Evolutionary conservation across 2,888 invertebrate species (phyloP).

Genomic region (Drosophila multiciliata): DNA sequence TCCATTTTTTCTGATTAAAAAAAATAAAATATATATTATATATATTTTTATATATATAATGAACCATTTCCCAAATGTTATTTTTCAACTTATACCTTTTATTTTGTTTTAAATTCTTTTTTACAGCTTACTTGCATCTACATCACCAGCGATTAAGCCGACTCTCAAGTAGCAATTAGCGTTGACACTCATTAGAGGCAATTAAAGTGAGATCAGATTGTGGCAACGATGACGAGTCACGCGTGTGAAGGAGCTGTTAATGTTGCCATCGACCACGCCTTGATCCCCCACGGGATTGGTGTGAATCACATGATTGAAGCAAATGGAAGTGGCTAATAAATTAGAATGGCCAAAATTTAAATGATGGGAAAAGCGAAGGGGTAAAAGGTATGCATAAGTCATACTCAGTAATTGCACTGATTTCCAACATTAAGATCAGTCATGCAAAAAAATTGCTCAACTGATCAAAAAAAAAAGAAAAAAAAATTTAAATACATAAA

Average conservation of each 20-base stretch:
- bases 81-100: neutral
- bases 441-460: neutral
- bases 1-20: neutral
- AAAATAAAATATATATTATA: neutral
- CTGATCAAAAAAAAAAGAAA: neutral
- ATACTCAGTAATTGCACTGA: constrained; percentile 2
- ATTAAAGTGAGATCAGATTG: constrained; percentile 77
- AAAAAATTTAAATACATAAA: neutral
- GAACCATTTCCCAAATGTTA: neutral
- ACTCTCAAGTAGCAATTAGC: constrained; percentile 71
- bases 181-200: constrained; percentile 76
- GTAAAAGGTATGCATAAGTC: neutral
- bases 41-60: neutral
- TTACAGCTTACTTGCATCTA: constrained; percentile 36
- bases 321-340: constrained; percentile 53
- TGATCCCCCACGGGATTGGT: constrained; percentile 26
- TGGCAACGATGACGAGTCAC: constrained; percentile 60
- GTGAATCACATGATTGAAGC: constrained; percentile 49
- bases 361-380: constrained; percentile 15
- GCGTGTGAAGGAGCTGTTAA: constrained; percentile 55
- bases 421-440: constrained; percentile 6
- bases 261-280: constrained; percentile 48
- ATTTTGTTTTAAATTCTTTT: constrained; percentile 18
- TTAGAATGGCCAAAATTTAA: constrained; percentile 56
- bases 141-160: constrained; percentile 32